A percentile compares a stretch with the other conserved stretches of the same genome.
Evolutionary conservation across 2,888 invertebrate genomes (phyloP).

Genomic region (Hydroisotoma schaefferi): DNA sequence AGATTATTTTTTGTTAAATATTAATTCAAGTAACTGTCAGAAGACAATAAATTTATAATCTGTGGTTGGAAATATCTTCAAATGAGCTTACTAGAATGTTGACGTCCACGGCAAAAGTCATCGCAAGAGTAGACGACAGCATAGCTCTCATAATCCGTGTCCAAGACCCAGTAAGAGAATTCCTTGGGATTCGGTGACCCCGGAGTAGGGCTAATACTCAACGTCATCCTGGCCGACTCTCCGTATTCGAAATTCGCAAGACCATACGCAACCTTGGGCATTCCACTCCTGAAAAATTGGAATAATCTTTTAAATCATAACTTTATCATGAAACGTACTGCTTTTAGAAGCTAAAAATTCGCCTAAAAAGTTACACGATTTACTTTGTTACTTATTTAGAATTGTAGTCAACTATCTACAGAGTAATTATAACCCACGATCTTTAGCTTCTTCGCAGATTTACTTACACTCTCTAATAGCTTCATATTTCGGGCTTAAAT

Average conservation of each 20-base stretch:
- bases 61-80: not conserved
- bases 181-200: constrained; percentile 38
- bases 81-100: constrained; percentile 42
- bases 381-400: too few relatives aligned
- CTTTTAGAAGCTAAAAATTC: too few relatives aligned
- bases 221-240: constrained; percentile 47
- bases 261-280: constrained; percentile 48
- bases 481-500: too few relatives aligned
- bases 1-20: not conserved
- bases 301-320: constrained; percentile 1
- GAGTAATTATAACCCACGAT: too few relatives aligned
- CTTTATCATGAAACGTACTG: too few relatives aligned
- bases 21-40: not conserved
- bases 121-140: constrained; percentile 49
- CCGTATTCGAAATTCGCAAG: constrained; percentile 48
- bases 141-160: constrained; percentile 48
- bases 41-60: not conserved
- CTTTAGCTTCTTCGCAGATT: too few relatives aligned
- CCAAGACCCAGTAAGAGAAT: constrained; percentile 47
- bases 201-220: constrained; percentile 42
- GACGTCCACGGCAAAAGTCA: constrained; percentile 47
- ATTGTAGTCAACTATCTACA: too few relatives aligned
- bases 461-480: too few relatives aligned
- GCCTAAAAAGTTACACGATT: too few relatives aligned
- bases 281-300: constrained; percentile 43